A percentile compares a stretch with the other conserved stretches of the same genome.
phyloP scores from a whole-genome alignment of 2,113 vertebrate genomes.

The Mustela lutreola region DNA sequence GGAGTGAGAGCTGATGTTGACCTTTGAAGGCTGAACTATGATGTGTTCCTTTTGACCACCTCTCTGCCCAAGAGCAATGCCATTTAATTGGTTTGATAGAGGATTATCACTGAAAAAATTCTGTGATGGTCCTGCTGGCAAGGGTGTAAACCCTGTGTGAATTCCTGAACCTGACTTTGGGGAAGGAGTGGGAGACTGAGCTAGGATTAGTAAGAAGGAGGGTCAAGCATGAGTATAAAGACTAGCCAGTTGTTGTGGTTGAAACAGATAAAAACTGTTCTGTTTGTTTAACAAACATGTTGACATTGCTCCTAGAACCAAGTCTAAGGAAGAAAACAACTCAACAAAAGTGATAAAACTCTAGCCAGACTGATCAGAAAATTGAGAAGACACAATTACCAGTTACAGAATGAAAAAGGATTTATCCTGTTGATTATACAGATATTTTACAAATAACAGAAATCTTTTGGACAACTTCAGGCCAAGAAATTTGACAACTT shows the following conservation, averaged over 20 bases:
- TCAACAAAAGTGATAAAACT: not conserved
- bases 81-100: not conserved
- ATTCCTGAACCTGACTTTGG: not conserved
- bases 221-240: not conserved
- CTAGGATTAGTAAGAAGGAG: not conserved
- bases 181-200: not conserved
- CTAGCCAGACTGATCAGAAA: not conserved
- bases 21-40: not conserved
- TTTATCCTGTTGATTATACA: not conserved
- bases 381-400: not conserved
- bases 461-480: not conserved
- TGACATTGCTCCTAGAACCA: not conserved
- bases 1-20: not conserved
- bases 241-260: not conserved
- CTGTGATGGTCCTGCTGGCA: not conserved
- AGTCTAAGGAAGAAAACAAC: not conserved
- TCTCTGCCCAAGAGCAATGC: not conserved
- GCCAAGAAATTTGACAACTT: not conserved
- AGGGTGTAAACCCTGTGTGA: not conserved
- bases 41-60: not conserved
- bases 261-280: not conserved
- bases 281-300: not conserved
- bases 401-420: not conserved
- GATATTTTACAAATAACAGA: not conserved
- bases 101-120: not conserved